phyloP scores from a whole-genome alignment of 2,797 vertebrate species.

The Parauchenoglanis ngamensis region DNA sequence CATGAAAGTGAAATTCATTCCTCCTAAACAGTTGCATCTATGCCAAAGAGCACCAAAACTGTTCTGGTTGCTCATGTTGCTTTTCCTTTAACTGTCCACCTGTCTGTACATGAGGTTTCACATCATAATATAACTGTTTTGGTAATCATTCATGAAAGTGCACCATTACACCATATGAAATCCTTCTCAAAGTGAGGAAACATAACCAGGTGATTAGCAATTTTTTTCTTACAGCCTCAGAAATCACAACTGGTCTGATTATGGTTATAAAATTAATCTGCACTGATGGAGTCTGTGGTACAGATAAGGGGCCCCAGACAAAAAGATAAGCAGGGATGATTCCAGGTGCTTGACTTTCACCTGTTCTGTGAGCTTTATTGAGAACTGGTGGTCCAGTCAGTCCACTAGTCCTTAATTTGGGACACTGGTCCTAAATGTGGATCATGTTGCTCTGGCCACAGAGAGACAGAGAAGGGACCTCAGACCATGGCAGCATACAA shows the following conservation, averaged over 20 bases:
- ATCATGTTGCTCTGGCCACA: conserved; percentile 75
- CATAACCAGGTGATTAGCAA: neutral
- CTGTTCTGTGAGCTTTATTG: conserved; percentile 29
- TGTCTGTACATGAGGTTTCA: neutral
- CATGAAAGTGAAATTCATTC: neutral
- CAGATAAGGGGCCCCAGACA: neutral
- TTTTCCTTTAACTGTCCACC: neutral
- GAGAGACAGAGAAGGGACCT: conserved; percentile 81
- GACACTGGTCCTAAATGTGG: conserved; percentile 78
- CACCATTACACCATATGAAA: neutral
- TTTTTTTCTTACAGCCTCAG: neutral
- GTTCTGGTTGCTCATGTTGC: neutral
- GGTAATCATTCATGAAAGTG: neutral
- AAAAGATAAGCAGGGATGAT: neutral
- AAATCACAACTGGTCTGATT: neutral
- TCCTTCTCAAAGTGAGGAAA: neutral
- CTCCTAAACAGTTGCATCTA: neutral
- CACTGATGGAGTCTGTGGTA: neutral
- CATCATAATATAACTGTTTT: neutral
- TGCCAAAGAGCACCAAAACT: neutral
- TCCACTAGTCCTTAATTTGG: conserved; percentile 42
- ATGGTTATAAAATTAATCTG: neutral
- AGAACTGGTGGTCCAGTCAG: conserved; percentile 31
- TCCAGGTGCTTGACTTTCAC: neutral
- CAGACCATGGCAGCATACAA: conserved; percentile 79